A percentile compares a stretch with the other conserved stretches of the same genome.
These are phyloP conservation scores for Calameuta idolon DNA, from an alignment of 2,888 invertebrate genomes.

Conservation along the genomic window DNA sequence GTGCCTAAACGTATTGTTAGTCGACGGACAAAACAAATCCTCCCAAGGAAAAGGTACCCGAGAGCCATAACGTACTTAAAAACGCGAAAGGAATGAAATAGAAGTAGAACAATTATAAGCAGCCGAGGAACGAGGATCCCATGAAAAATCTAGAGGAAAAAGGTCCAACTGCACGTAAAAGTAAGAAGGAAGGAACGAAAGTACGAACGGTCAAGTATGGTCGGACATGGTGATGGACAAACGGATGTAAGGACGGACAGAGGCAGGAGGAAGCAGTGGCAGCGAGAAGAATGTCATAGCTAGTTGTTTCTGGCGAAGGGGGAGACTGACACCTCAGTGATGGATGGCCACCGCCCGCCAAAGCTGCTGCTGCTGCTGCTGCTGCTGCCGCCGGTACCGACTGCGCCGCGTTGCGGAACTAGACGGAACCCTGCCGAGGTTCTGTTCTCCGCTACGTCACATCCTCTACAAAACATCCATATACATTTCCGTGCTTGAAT, in stretches of 20 bases:
- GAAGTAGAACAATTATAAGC: neutral
- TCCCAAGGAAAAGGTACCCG: neutral
- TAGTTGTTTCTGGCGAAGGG: slow-evolving; percentile 62
- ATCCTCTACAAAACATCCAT: neutral
- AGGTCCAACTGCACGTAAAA: neutral
- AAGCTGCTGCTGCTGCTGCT: slow-evolving; percentile 49
- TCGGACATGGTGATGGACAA: slow-evolving; percentile 27
- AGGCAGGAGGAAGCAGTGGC: slow-evolving; percentile 54
- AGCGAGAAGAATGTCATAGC: slow-evolving; percentile 64
- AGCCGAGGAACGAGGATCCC: neutral
- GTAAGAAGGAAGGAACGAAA: slow-evolving; percentile 23
- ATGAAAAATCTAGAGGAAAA: neutral
- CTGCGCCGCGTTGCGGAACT: slow-evolving; percentile 30
- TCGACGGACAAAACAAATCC: neutral
- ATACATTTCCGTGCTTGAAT: neutral
- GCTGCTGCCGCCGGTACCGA: slow-evolving; percentile 32
- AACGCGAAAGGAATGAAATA: neutral
- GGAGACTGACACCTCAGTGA: slow-evolving; percentile 64
- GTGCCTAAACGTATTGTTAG: neutral
- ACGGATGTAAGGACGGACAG: slow-evolving; percentile 41
- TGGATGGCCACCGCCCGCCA: slow-evolving; percentile 62
- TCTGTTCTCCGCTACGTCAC: slow-evolving; percentile 15
- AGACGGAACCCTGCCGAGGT: slow-evolving; percentile 26
- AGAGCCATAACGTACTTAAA: neutral
- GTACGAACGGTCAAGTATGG: neutral